Percentiles rank a stretch among this genome's conserved stretches.
phyloP scores from a whole-genome alignment of 2,797 vertebrate species.

The Peromyscus attwateri region DNA sequence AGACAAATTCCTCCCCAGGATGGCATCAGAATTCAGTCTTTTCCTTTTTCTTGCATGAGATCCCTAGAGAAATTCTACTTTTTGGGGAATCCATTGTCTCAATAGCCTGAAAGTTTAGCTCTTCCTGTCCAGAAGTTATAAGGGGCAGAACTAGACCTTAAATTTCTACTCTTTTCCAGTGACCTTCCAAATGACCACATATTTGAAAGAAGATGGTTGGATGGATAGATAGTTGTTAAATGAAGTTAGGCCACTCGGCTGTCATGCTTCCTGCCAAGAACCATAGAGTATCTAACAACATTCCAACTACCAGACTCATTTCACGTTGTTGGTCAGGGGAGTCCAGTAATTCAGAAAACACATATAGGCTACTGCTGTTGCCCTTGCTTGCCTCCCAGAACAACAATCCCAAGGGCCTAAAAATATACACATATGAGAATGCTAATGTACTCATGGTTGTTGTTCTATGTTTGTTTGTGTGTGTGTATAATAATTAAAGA shows the following conservation, averaged over 20 bases:
- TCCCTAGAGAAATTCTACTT: background rate
- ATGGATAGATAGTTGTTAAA: background rate
- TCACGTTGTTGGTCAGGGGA: background rate
- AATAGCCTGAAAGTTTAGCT: background rate
- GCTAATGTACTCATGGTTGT: background rate
- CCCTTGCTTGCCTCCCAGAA: background rate
- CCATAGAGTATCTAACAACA: background rate
- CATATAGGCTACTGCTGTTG: background rate
- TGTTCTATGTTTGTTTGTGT: background rate
- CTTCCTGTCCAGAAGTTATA: background rate
- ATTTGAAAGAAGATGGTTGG: constrained; percentile 33
- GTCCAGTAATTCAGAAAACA: background rate
- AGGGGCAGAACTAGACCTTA: background rate
- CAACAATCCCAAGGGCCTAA: background rate
- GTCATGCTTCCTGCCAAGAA: background rate
- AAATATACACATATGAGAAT: background rate
- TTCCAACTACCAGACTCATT: background rate
- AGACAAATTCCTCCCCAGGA: background rate
- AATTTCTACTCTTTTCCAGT: background rate
- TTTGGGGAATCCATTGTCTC: background rate
- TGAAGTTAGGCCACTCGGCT: background rate
- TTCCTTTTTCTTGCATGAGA: background rate
- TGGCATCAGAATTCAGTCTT: background rate
- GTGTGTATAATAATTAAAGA: background rate
- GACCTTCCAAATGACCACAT: background rate